Percentiles rank a stretch among this genome's conserved stretches.
Conservation (phyloP, 1,140 invertebrate species). For the Metaphire vulgaris region DNA sequence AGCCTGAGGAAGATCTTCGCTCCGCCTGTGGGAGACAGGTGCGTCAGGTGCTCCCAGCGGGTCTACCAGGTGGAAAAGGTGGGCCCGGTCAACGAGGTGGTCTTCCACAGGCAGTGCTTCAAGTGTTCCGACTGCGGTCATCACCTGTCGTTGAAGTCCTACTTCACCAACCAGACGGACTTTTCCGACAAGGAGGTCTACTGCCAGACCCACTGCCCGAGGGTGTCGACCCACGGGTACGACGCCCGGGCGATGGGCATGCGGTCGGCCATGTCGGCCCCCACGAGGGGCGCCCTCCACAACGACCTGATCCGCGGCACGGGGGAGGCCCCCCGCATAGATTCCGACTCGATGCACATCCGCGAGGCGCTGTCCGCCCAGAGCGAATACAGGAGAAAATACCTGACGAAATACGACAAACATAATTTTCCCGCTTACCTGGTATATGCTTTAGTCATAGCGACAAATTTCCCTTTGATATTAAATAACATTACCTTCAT, state of each 20-base stretch:
- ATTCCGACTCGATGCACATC: constrained; percentile 82
- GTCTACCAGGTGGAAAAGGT: constrained; percentile 65
- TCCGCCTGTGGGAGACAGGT: constrained; percentile 33
- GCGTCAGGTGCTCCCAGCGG: constrained; percentile 48
- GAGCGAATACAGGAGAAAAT: constrained; percentile 9
- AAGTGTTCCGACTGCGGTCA: constrained; percentile 85
- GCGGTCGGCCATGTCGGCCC: constrained; percentile 52
- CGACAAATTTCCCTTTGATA: too few species aligned
- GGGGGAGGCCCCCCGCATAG: constrained; percentile 62
- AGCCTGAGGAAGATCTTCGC: not conserved
- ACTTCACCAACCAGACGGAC: constrained; percentile 93
- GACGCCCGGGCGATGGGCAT: constrained; percentile 85
- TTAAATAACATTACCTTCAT: too few species aligned
- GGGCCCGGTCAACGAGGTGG: constrained; percentile 92
- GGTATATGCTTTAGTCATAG: too few species aligned
- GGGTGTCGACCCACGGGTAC: constrained; percentile 79
- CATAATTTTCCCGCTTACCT: constrained; percentile 4
- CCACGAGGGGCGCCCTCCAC: constrained; percentile 54
- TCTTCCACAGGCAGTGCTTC: constrained; percentile 96
- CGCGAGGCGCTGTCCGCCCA: constrained; percentile 51
- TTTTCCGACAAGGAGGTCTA: constrained; percentile 96
- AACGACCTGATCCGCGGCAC: constrained; percentile 4
- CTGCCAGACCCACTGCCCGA: constrained; percentile 89
- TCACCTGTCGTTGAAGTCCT: constrained; percentile 91
- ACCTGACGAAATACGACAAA: constrained; percentile 7